A percentile compares a stretch with the other conserved stretches of the same genome.
phyloP scores from a whole-genome alignment of 2,113 vertebrate species.

The Addax nasomaculatus region DNA sequence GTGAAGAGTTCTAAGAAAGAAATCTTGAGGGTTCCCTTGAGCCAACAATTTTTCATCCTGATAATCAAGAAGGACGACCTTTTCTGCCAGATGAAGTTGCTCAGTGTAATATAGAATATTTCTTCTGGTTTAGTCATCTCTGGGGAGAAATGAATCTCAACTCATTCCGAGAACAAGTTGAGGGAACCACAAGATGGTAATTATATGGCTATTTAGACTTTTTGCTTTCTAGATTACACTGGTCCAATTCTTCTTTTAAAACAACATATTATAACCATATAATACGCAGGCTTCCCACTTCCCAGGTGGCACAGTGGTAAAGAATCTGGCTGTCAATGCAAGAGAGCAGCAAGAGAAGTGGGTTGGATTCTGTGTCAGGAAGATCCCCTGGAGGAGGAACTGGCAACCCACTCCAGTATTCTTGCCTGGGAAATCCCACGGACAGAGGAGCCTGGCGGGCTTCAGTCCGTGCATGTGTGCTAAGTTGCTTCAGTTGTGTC shows the following conservation, averaged over 20 bases:
- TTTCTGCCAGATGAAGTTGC: background rate
- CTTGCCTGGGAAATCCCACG: background rate
- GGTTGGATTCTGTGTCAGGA: fast-evolving
- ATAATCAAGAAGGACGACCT: background rate
- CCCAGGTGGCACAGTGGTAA: background rate
- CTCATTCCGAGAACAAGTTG: background rate
- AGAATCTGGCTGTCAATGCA: background rate
- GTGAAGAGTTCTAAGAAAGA: background rate
- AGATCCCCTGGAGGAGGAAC: background rate
- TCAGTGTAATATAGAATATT: background rate
- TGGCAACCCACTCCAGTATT: background rate
- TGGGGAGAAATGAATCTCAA: background rate
- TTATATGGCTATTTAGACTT: background rate
- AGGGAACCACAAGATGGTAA: background rate
- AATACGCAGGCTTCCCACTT: background rate
- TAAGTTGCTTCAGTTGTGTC: background rate
- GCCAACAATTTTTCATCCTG: background rate
- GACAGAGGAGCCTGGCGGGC: background rate
- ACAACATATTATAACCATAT: background rate
- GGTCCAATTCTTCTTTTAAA: background rate
- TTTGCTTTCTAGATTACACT: background rate
- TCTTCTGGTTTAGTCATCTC: background rate
- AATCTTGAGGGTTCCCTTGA: background rate
- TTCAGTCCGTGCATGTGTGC: background rate
- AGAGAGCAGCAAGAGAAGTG: background rate